Percentiles rank a stretch among this genome's conserved stretches.
Conservation (phyloP, 2,113 vertebrate species). For the Microtus pennsylvanicus region DNA sequence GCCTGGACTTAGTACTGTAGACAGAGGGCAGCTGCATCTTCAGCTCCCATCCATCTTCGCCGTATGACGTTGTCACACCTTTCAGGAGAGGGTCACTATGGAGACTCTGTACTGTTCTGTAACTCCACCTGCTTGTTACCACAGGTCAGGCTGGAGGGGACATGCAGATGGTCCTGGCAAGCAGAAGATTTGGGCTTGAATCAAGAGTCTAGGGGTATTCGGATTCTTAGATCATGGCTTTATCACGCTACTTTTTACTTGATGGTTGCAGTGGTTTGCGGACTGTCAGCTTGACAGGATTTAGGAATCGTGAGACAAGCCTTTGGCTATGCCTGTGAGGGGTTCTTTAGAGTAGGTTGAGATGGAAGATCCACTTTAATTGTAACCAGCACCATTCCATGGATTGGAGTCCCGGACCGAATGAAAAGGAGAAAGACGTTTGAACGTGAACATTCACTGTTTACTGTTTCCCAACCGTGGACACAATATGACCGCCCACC, state of each 20-base stretch:
- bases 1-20: background rate
- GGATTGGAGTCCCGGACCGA: background rate
- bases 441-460: background rate
- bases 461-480: background rate
- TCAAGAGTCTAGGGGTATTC: background rate
- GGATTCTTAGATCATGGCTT: no score
- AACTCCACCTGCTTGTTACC: background rate
- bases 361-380: background rate
- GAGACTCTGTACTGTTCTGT: background rate
- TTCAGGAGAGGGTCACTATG: background rate
- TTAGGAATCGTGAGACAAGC: background rate
- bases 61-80: background rate
- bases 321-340: background rate
- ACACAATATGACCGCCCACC: background rate
- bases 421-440: background rate
- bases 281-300: background rate
- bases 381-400: background rate
- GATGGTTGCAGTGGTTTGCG: background rate
- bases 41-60: background rate
- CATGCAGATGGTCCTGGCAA: background rate
- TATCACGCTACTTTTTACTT: background rate
- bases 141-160: background rate
- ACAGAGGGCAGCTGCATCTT: background rate
- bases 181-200: constrained; percentile 7
- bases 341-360: background rate